These are phyloP conservation scores for Heterodera schachtii DNA, from an alignment of 1,140 invertebrate species.

Conservation along the genomic window DNA sequence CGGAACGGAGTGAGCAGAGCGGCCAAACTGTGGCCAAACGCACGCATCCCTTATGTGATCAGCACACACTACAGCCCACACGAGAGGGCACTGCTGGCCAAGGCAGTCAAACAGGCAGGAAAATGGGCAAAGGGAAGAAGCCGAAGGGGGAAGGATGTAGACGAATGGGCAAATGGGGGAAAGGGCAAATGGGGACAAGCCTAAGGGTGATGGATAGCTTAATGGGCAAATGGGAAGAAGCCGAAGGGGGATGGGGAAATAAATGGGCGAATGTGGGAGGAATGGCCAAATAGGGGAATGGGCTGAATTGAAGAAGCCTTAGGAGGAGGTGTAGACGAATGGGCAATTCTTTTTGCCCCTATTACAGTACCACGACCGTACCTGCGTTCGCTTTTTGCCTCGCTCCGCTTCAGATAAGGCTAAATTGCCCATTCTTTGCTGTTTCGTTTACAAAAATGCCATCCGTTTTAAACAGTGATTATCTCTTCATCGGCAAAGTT, in stretches of 20 bases:
- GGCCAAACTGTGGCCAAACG: slow-evolving; percentile 62
- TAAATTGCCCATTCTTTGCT: neutral
- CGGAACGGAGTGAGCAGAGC: slow-evolving; percentile 62
- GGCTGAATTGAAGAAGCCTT: too few species aligned
- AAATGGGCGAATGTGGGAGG: too few species aligned
- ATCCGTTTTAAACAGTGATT: slow-evolving; percentile 45
- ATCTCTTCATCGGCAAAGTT: slow-evolving; percentile 66
- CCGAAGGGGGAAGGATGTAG: neutral
- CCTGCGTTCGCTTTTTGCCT: slow-evolving; percentile 63
- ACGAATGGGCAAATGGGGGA: neutral
- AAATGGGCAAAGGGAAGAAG: neutral
- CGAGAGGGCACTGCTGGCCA: slow-evolving; percentile 60
- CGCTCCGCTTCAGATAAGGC: slow-evolving; percentile 48
- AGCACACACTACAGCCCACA: slow-evolving; percentile 61
- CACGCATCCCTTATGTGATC: slow-evolving; percentile 62
- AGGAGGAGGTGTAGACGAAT: too few species aligned
- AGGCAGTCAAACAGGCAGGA: slow-evolving; percentile 62
- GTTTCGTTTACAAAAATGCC: neutral
- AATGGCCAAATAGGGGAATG: too few species aligned
- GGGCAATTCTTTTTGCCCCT: too few species aligned
- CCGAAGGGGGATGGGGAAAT: neutral
- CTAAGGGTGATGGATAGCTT: neutral
- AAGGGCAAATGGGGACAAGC: neutral
- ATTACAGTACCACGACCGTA: slow-evolving; percentile 62
- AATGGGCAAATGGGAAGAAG: neutral